Percentiles rank a stretch among this genome's conserved stretches.
Evolutionary conservation across 2,888 invertebrate genomes (phyloP).

Genomic region (Caradrina kadenii): DNA sequence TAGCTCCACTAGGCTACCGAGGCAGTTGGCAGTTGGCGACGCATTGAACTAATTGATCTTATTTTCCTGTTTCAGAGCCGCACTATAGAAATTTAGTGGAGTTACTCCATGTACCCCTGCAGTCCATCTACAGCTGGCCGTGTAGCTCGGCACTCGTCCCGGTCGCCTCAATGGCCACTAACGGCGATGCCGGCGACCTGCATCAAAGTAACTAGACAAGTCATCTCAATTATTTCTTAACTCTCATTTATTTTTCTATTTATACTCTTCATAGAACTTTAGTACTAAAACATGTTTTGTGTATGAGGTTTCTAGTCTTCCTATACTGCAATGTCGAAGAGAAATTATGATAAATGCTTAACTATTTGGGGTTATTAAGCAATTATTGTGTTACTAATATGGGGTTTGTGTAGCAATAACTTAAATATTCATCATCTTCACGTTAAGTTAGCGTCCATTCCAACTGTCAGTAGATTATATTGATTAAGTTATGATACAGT

Average conservation of each 20-base stretch:
- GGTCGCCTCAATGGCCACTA: conserved; percentile 70
- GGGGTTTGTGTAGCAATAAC: conserved; percentile 24
- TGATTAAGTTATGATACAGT: conserved; percentile 12
- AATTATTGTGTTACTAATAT: conserved; percentile 15
- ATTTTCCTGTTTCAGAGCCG: conserved; percentile 92
- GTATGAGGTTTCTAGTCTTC: conserved; percentile 66
- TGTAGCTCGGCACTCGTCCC: conserved; percentile 66
- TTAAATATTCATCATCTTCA: conserved; percentile 18
- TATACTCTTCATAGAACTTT: conserved; percentile 58
- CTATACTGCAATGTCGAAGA: conserved; percentile 63
- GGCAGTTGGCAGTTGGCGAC: too few species aligned
- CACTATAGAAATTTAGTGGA: conserved; percentile 96
- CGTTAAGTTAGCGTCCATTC: conserved; percentile 23
- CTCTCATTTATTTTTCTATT: conserved; percentile 60
- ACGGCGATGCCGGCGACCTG: conserved; percentile 78
- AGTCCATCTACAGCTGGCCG: conserved; percentile 94
- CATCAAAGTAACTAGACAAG: conserved; percentile 69
- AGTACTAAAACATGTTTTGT: conserved; percentile 57
- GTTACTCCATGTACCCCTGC: conserved; percentile 96
- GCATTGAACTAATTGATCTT: not conserved
- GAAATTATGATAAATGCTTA: conserved; percentile 62
- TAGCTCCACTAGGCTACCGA: too few species aligned
- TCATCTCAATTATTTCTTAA: conserved; percentile 47
- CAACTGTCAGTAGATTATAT: conserved; percentile 20
- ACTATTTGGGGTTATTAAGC: conserved; percentile 33